Evolutionary conservation across 2,113 vertebrate genomes (phyloP).

Genomic region (Podarcis muralis): DNA sequence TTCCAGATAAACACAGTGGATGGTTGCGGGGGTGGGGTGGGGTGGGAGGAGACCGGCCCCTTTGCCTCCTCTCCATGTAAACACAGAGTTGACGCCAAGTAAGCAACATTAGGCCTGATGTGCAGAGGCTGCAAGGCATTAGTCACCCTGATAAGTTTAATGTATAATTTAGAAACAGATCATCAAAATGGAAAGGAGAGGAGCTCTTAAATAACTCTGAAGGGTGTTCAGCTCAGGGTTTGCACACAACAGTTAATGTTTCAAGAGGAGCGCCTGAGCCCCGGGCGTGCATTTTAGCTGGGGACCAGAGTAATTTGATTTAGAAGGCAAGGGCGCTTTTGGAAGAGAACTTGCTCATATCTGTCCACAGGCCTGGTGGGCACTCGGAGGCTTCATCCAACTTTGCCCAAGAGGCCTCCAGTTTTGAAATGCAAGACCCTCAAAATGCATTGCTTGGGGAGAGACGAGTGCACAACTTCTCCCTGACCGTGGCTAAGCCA

Average conservation of each 20-base stretch:
- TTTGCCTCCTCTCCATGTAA: slow-evolving; percentile 43
- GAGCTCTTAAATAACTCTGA: slow-evolving; percentile 71
- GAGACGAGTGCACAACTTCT: neutral
- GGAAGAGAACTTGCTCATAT: slow-evolving; percentile 1
- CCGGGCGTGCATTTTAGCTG: neutral
- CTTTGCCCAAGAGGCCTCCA: neutral
- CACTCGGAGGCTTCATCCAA: slow-evolving; percentile 4
- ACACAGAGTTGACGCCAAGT: slow-evolving; percentile 48
- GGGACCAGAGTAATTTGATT: slow-evolving; percentile 17
- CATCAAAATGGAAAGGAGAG: slow-evolving; percentile 70
- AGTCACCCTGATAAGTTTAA: slow-evolving; percentile 74
- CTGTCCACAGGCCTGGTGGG: neutral
- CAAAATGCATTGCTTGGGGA: neutral
- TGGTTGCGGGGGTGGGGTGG: too few species aligned
- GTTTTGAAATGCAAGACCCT: slow-evolving; percentile 9
- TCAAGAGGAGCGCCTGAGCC: slow-evolving; percentile 1
- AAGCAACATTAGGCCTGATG: slow-evolving; percentile 67
- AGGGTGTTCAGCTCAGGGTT: slow-evolving; percentile 48
- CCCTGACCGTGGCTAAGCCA: neutral
- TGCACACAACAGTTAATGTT: neutral
- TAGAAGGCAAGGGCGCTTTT: slow-evolving; percentile 7
- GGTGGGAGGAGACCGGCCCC: slow-evolving; percentile 12
- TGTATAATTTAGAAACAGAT: slow-evolving; percentile 79
- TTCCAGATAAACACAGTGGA: slow-evolving; percentile 33
- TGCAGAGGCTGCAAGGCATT: slow-evolving; percentile 70